Evolutionary conservation across 2,797 vertebrate genomes (phyloP), one percentile per base, ranked within the genome.

Genomic region (Syngnathus rostellatus): DNA sequence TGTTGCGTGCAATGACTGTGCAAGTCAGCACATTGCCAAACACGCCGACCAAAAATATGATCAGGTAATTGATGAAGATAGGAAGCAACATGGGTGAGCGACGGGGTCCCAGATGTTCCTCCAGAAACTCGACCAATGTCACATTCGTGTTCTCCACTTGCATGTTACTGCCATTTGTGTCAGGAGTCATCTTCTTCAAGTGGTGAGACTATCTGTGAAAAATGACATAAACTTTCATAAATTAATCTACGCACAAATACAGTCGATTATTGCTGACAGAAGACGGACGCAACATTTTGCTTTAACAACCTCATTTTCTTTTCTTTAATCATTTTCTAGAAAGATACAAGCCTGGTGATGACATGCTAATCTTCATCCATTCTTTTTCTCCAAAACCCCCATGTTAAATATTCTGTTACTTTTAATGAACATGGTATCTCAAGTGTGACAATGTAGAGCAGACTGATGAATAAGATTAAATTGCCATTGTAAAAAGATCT

Each of bases 21-120:
- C 96, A 98, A 2, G 95, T 99, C 31, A 99, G 89, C 0, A 75
- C 76, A 19, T 99, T 99, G 17, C 97, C 97, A 72, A 92, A 65
- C 0, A 92, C 84, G 0, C 96, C 97, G 53, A 96, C 91, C 37
- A 85, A 23, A 0, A 98, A 98, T 85, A 99, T 94, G 74, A 93
- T 14, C 76, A 97, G 81, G 84, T 97, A 98, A 37, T 80, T 83
- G 65, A 91, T 75, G 65, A 93, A 97, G 77, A 98, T 77, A 0
- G 94, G 95, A 21, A 89, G 54, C 23, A 98, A 96, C 67, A 92
- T 85, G 2, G 87, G 67, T 0, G 93, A 94, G 40, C 80, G 90
- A 12, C 82, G 90, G 6, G 91, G 92, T 0, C 96, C 97, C 77
- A 95, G 68, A 74, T 92, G 90, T 60, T 91, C 93, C 31, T 92